phyloP scores from a whole-genome alignment of 2,113 vertebrate genomes.

The Ptilorrhoa leucosticta region DNA sequence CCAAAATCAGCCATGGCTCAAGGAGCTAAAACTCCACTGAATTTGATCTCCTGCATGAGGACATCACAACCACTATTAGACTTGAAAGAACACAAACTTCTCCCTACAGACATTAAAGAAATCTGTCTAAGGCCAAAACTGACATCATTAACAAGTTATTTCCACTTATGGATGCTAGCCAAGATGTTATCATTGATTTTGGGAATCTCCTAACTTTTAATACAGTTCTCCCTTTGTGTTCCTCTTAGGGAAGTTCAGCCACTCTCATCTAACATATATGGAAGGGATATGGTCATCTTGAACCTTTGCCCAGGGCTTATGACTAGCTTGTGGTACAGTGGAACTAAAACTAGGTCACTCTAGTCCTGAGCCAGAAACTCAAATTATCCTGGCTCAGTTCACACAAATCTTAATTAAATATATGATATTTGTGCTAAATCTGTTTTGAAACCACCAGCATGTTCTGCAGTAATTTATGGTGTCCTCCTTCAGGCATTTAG shows the following conservation, averaged over 20 bases:
- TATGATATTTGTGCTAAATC: not conserved
- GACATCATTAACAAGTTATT: not conserved
- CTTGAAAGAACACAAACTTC: not conserved
- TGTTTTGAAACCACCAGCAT: not conserved
- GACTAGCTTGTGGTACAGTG: rapidly evolving
- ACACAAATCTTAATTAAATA: not conserved
- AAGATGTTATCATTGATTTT: not conserved
- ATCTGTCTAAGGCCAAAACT: not conserved
- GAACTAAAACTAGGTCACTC: not conserved
- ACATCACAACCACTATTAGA: not conserved
- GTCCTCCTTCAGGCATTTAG: not conserved
- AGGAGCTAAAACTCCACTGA: not conserved
- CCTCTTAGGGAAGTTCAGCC: not conserved
- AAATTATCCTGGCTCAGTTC: not conserved
- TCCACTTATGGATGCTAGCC: not conserved
- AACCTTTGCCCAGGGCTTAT: not conserved
- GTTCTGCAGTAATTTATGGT: not conserved
- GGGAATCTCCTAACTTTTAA: not conserved
- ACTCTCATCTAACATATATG: not conserved
- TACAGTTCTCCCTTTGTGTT: not conserved
- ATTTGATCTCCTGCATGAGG: not conserved
- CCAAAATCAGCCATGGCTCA: not conserved
- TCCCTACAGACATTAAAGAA: not conserved
- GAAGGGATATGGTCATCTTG: not conserved
- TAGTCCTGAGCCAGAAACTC: not conserved